Conservation (phyloP, 1,140 invertebrate species). For the Neodiprion virginianus region DNA sequence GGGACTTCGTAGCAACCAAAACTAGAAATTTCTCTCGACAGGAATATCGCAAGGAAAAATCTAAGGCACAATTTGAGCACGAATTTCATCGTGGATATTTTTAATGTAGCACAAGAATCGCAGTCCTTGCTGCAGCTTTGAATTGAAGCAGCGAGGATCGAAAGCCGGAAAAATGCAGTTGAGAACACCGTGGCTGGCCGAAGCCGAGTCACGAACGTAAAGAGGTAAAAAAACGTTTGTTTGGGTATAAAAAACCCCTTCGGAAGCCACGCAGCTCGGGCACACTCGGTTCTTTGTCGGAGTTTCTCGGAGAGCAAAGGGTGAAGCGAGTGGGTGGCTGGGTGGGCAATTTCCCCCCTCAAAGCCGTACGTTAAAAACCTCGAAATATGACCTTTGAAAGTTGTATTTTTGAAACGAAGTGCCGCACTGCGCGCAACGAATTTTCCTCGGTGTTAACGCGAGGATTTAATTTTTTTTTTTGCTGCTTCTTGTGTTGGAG, state of each 20-base stretch:
- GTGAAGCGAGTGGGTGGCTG: not conserved
- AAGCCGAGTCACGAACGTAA: slow-evolving; percentile 13
- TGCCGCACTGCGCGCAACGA: slow-evolving; percentile 6
- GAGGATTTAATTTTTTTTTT: slow-evolving; percentile 15
- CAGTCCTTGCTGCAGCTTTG: too few relatives aligned
- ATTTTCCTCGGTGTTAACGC: not conserved
- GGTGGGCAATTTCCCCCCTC: not conserved
- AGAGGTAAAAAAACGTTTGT: slow-evolving; percentile 31
- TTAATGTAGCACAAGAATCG: too few relatives aligned
- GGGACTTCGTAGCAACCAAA: too few relatives aligned
- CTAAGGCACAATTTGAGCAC: too few relatives aligned
- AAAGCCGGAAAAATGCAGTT: not conserved
- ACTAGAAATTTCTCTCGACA: too few relatives aligned
- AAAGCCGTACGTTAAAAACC: not conserved
- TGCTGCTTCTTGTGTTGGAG: not conserved
- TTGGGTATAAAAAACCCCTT: slow-evolving; percentile 32
- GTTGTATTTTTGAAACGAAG: not conserved
- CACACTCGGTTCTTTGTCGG: slow-evolving; percentile 18
- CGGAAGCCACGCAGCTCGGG: slow-evolving; percentile 27
- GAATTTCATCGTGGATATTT: too few relatives aligned
- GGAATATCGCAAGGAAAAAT: too few relatives aligned
- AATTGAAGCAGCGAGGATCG: too few relatives aligned
- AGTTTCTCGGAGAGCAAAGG: not conserved
- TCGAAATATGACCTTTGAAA: not conserved
- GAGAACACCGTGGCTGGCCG: slow-evolving; percentile 14